phyloP scores from a whole-genome alignment of 2,888 invertebrate genomes.

The Nymphalis c-album region DNA sequence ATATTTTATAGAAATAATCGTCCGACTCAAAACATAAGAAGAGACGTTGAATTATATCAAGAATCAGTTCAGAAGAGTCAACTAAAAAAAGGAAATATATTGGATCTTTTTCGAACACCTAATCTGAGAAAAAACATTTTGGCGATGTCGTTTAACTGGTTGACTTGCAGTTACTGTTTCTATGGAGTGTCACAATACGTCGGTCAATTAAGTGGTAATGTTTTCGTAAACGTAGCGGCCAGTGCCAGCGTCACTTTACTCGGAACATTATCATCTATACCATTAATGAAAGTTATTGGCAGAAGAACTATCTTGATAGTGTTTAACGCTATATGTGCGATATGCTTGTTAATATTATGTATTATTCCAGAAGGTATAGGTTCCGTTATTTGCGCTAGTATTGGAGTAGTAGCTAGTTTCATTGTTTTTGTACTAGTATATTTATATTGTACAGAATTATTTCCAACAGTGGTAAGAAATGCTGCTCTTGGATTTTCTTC shows the following conservation, averaged over 20 bases:
- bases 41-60: constrained; percentile 64
- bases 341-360: constrained; percentile 83
- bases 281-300: constrained; percentile 84
- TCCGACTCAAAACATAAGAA: constrained; percentile 70
- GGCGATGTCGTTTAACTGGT: constrained; percentile 88
- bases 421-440: constrained; percentile 93
- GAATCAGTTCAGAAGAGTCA: constrained; percentile 55
- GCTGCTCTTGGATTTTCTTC: constrained; percentile 94
- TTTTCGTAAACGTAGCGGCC: constrained; percentile 90
- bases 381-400: constrained; percentile 83
- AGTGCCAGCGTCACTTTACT: constrained; percentile 84
- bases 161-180: constrained; percentile 87
- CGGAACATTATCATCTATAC: constrained; percentile 83
- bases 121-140: constrained; percentile 86
- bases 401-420: constrained; percentile 90
- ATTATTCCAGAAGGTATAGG: constrained; percentile 68
- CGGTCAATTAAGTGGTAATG: constrained; percentile 88
- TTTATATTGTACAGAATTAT: constrained; percentile 92
- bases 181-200: constrained; percentile 93
- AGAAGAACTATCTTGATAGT: constrained; percentile 84
- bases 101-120: constrained; percentile 87
- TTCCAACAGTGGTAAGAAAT: constrained; percentile 93
- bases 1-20: constrained; percentile 67
- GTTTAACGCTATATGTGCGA: constrained; percentile 83
- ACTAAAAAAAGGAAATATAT: constrained; percentile 76